Base-by-base conservation (phyloP, 2,113 vertebrate genomes). In the Sitta europaea region DNA sequence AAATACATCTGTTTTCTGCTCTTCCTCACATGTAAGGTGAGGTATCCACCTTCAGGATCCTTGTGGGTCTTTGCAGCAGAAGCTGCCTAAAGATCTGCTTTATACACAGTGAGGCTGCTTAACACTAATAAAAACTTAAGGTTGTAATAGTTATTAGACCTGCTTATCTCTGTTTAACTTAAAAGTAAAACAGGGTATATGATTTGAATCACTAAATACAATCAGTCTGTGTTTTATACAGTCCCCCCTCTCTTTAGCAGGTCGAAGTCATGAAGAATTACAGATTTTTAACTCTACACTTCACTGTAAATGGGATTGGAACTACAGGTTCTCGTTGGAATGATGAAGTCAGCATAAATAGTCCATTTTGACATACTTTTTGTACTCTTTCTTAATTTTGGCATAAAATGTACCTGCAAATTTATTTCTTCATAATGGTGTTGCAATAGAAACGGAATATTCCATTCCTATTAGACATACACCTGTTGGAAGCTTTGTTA, bases 211-310 rank as follows among this genome's bases (percentile, higher is more conserved):
- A 93, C 92, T 74, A 94, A 96, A 96, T 82, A 43, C 33, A 65
- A 29, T 81, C 38, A 75, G 8, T 31, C 76, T 85, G 54, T 91
- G 86, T 42, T 97, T 97, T 90, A 76, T 75, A 75, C 43, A 78
- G 83, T 71, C 70, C n/a, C 61, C 15, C 20, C 25, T 83, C 89
- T 74, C 61, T n/a, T 23, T 31, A 91, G 67, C 87, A 95, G 94
- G 66, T 88, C 86, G 92, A 94, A 95, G 61, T 80, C 45, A 65
- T 63, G 57, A 96, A 93, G 96, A 96, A 97, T 94, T 83, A 87
- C 14, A 88, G 80, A 88, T 90, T 96, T 94, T 94, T 74, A 92
- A 79, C 55, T 92, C 84, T 85, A 59, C 55, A 43, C 93, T 87
- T 88, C 35, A 82, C 25, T 66, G 47, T 89, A 94, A 97, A 90